Conservation (phyloP, 2,888 invertebrate genomes). For the Galerucella calmariensis region DNA sequence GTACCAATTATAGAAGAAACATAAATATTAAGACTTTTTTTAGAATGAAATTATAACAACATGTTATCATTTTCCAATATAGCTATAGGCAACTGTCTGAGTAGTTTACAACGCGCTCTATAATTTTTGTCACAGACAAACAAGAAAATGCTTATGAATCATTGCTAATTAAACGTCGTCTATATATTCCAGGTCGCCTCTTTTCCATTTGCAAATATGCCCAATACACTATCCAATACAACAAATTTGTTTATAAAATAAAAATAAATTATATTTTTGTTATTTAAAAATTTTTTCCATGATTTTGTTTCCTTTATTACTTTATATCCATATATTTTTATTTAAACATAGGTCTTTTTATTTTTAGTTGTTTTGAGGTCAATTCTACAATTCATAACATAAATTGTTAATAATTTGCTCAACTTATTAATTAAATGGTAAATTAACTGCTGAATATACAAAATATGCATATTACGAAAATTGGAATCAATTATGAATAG, state of each 20-base stretch:
- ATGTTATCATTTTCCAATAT: slow-evolving; percentile 11
- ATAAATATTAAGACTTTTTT: slow-evolving; percentile 16
- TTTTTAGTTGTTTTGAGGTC: background rate
- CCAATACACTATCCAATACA: background rate
- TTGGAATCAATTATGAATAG: background rate
- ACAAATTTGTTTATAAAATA: background rate
- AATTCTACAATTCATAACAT: background rate
- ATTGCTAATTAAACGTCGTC: slow-evolving; percentile 6
- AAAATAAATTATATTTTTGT: no score
- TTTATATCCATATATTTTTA: background rate
- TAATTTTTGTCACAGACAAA: slow-evolving; percentile 1
- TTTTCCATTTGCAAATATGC: background rate
- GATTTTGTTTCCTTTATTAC: no score
- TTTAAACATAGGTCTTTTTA: background rate
- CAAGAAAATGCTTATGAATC: background rate
- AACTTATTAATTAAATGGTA: background rate
- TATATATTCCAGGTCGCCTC: background rate
- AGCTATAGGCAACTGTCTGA: slow-evolving; percentile 17
- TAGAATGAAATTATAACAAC: slow-evolving; percentile 2
- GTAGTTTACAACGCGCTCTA: background rate
- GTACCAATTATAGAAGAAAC: slow-evolving; percentile 16
- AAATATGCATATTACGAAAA: background rate
- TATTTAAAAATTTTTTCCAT: no score
- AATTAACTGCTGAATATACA: background rate
- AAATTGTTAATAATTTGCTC: background rate